These are phyloP conservation scores for Macrochelys suwanniensis DNA, from an alignment of 2,797 vertebrate species.

Conservation along the genomic window DNA sequence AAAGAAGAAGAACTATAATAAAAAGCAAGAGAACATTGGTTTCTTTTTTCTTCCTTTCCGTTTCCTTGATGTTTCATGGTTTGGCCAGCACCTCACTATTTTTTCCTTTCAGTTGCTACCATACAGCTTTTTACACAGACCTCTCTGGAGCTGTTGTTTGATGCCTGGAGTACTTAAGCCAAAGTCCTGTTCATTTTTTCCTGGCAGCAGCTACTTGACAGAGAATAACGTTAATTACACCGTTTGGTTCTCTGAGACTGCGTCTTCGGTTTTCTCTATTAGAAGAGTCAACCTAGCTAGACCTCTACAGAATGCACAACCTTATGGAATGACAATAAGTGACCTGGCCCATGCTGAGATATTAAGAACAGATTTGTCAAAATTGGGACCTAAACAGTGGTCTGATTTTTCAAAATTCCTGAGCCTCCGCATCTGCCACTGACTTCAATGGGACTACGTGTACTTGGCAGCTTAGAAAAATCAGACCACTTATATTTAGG, in stretches of 20 bases:
- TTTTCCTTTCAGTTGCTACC: conserved; percentile 21
- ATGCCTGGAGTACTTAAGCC: conserved; percentile 56
- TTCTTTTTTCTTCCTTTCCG: not conserved
- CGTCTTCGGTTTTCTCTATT: conserved; percentile 26
- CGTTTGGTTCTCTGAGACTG: conserved; percentile 45
- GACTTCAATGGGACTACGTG: not conserved
- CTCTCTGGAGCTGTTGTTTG: conserved; percentile 29
- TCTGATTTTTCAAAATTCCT: not conserved
- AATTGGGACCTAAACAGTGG: not conserved
- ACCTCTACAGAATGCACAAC: not conserved
- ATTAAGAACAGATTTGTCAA: not conserved
- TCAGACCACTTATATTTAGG: not conserved
- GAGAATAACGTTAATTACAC: conserved; percentile 53
- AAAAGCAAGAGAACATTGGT: not conserved
- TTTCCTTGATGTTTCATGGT: conserved; percentile 33
- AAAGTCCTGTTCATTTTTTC: conserved; percentile 69
- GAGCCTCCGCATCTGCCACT: not conserved
- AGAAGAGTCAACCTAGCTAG: not conserved
- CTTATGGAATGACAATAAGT: not conserved
- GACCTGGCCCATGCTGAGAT: not conserved
- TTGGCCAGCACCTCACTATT: conserved; percentile 28
- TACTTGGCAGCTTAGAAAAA: not conserved
- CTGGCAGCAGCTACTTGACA: conserved; percentile 62
- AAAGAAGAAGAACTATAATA: not conserved
- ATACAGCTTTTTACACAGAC: conserved; percentile 4